Base-by-base conservation (phyloP, 2,888 invertebrate species). In the Acleris laterana region DNA sequence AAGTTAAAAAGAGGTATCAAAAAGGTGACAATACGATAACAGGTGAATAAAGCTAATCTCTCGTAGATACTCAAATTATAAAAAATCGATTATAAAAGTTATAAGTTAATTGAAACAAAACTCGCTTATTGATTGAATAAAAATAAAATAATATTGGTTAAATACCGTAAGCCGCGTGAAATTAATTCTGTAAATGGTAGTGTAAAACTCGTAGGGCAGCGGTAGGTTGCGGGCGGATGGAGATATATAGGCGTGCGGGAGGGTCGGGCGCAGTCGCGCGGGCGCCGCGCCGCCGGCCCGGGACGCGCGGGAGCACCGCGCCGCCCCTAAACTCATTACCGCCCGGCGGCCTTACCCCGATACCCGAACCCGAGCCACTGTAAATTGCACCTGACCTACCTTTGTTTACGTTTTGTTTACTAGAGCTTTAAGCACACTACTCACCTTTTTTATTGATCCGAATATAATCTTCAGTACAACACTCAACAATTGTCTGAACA, bases 261-360 rank as follows among this genome's bases (percentile, higher is more conserved):
- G 76, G 76, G 69, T 48, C 60, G 38, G 60, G 53, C 72, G 70
- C 62, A 69, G 69, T 66, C 70, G 72, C 77, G 70, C 64, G 68
- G 71, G 71, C 72, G 74, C 72, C 60, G 61, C 65, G 74, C 77
- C 73, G 71, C 70, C 73, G 71, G 38, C 5, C 68, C 71, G 74
- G 77, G 79, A 75, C 74, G 71, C 72, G 70, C 64, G 69, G 68
- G 68, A 68, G 46, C 75, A 71, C 76, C 67, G 76, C 71, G 70
- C 75, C 78, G 77, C 80, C 82, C 84, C 84, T 85, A 83, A 85
- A 82, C 84, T 77, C 82, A 83, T 88, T 85, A 87, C 79, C 72
- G 80, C 81, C 74, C 77, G 80, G 81, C 79, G 79, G 82, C 84
- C 83, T 85, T 81, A 85, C 77, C 84, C 81, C 74, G 78, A 78